phyloP scores from a whole-genome alignment of 2,113 vertebrate species.

The Mellivora capensis region DNA sequence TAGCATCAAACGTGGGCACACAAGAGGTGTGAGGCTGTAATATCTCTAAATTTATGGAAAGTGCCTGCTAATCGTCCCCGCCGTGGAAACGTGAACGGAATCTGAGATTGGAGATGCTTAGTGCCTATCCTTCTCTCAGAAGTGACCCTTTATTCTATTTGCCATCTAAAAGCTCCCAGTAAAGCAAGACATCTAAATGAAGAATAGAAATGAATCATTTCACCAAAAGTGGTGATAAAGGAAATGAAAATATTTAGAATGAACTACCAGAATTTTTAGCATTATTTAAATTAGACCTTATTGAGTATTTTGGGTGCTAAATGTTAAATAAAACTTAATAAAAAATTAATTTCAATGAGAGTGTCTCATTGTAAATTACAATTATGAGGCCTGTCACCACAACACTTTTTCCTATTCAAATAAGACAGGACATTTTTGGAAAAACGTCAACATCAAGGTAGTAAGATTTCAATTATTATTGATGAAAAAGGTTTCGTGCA shows the following conservation, averaged over 20 bases:
- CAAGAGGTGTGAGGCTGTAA: neutral
- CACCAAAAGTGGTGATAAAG: neutral
- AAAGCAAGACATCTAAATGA: neutral
- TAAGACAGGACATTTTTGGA: neutral
- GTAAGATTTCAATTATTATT: neutral
- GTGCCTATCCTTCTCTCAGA: neutral
- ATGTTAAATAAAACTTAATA: neutral
- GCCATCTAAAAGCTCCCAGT: neutral
- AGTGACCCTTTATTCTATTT: neutral
- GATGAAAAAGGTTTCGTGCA: neutral
- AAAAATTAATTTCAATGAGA: neutral
- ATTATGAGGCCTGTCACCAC: neutral
- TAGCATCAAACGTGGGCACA: neutral
- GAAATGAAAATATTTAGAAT: neutral
- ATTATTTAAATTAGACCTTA: neutral
- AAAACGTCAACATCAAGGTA: neutral
- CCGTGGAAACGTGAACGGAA: neutral
- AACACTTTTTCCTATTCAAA: neutral
- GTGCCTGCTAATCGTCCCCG: no score
- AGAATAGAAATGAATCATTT: no score
- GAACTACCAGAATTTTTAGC: neutral
- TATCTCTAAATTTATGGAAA: neutral
- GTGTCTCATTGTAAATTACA: neutral
- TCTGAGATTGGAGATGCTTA: neutral
- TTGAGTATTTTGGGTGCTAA: neutral